Conservation (phyloP, 2,888 invertebrate species). For the Slavum lentiscoides region DNA sequence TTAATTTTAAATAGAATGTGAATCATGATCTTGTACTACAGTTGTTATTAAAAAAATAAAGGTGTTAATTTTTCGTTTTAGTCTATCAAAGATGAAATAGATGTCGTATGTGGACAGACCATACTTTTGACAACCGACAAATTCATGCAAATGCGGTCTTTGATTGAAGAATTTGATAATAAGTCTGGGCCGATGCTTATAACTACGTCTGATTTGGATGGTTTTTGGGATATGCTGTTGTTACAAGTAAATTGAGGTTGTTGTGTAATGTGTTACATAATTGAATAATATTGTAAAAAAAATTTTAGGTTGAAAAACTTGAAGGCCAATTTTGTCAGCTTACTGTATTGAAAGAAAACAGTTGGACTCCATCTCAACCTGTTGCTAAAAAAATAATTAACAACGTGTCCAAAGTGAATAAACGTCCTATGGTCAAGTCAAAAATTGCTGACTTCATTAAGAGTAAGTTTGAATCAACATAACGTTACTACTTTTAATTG, state of each 20-base stretch:
- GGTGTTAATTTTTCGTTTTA: background rate
- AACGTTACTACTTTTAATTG: too few relatives aligned
- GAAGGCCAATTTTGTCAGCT: constrained; percentile 35
- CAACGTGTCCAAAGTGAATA: background rate
- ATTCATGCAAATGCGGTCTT: constrained; percentile 72
- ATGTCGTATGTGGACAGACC: constrained; percentile 77
- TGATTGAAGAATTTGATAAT: constrained; percentile 61
- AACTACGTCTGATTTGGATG: constrained; percentile 74
- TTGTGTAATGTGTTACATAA: background rate
- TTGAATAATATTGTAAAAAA: background rate
- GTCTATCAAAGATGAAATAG: constrained; percentile 61
- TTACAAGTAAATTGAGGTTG: constrained; percentile 53
- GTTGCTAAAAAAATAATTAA: constrained; percentile 43
- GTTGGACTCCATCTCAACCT: constrained; percentile 32
- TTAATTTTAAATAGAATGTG: background rate
- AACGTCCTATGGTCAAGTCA: constrained; percentile 13
- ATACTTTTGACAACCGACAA: constrained; percentile 76
- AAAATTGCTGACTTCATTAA: constrained; percentile 32
- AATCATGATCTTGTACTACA: background rate
- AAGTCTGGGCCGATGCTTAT: constrained; percentile 63
- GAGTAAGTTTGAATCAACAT: constrained; percentile 20
- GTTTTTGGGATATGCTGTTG: constrained; percentile 83
- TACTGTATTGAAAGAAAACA: constrained; percentile 19
- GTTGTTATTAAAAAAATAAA: too few relatives aligned
- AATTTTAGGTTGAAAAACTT: constrained; percentile 37